Evolutionary conservation across 1,140 invertebrate species (phyloP).

Genomic region (Drosophila lacteicornis): DNA sequence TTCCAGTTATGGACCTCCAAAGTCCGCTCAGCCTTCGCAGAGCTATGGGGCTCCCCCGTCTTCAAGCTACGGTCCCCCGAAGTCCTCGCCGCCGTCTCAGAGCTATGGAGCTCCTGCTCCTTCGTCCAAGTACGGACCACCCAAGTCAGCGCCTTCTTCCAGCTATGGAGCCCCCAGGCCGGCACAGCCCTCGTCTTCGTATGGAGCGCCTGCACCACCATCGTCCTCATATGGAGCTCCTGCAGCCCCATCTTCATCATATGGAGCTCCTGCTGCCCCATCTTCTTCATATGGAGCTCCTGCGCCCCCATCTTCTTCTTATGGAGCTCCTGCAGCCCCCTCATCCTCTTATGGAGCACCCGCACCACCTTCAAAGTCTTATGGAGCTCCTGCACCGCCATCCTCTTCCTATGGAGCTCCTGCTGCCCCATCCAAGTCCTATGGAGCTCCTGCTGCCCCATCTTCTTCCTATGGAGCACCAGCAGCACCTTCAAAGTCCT

Average conservation of each 20-base stretch:
- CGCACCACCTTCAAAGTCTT: too few relatives aligned
- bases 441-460: constrained; percentile 83
- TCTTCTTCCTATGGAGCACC: constrained; percentile 80
- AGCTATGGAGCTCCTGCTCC: constrained; percentile 85
- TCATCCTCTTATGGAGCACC: too few relatives aligned
- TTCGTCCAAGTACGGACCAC: constrained; percentile 85
- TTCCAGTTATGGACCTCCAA: constrained; percentile 64
- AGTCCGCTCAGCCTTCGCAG: constrained; percentile 70
- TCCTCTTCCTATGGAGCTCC: constrained; percentile 70
- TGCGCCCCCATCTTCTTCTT: constrained; percentile 28
- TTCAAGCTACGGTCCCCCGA: constrained; percentile 72
- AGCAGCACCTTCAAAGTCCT: constrained; percentile 62
- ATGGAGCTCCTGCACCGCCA: constrained; percentile 20
- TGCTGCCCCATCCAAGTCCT: constrained; percentile 74
- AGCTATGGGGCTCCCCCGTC: constrained; percentile 82
- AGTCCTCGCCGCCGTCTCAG: constrained; percentile 67
- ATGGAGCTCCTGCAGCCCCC: too few relatives aligned
- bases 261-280: constrained; percentile 82
- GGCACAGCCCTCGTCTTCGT: constrained; percentile 71
- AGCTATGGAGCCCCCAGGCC: constrained; percentile 67
- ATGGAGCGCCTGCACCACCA: constrained; percentile 61
- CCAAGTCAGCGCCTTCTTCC: constrained; percentile 82
- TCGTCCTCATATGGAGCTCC: constrained; percentile 13
- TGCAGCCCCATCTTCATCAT: constrained; percentile 35
- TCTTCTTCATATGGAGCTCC: constrained; percentile 78